Evolutionary conservation across 2,888 invertebrate genomes (phyloP).

Genomic region (Harpalus rubripes): DNA sequence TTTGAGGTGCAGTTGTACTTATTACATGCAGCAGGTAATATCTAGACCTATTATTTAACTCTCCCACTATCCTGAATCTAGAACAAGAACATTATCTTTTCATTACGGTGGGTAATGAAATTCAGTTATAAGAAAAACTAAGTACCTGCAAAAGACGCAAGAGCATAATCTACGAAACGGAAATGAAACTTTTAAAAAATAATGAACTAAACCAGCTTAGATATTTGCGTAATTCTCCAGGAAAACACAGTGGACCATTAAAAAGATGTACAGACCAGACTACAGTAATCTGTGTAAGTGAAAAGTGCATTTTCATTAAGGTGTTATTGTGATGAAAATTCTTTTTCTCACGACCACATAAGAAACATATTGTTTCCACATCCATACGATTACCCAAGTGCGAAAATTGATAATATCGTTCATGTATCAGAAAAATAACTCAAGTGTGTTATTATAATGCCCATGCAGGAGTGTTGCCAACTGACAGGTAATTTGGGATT

Average conservation of each 20-base stretch:
- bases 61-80: not conserved
- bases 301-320: constrained; percentile 58
- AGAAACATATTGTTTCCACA: too few relatives aligned
- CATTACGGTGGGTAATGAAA: constrained; percentile 4
- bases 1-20: not conserved
- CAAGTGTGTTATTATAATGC: too few relatives aligned
- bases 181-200: constrained; percentile 39
- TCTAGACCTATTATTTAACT: constrained; percentile 4
- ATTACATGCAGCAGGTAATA: not conserved
- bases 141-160: not conserved
- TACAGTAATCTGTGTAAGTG: constrained; percentile 44
- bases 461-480: too few relatives aligned
- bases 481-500: too few relatives aligned
- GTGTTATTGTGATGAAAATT: constrained; percentile 50
- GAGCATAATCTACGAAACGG: constrained; percentile 11
- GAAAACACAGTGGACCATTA: constrained; percentile 31
- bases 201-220: constrained; percentile 39
- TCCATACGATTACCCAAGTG: too few relatives aligned
- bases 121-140: constrained; percentile 19
- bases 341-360: too few relatives aligned
- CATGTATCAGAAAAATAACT: too few relatives aligned
- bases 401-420: too few relatives aligned
- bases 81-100: constrained; percentile 15
- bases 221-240: constrained; percentile 15
- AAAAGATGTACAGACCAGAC: constrained; percentile 38